A percentile compares a stretch with the other conserved stretches of the same genome.
Evolutionary conservation across 2,888 invertebrate species (phyloP).

Genomic region (Epicampocera succincta): DNA sequence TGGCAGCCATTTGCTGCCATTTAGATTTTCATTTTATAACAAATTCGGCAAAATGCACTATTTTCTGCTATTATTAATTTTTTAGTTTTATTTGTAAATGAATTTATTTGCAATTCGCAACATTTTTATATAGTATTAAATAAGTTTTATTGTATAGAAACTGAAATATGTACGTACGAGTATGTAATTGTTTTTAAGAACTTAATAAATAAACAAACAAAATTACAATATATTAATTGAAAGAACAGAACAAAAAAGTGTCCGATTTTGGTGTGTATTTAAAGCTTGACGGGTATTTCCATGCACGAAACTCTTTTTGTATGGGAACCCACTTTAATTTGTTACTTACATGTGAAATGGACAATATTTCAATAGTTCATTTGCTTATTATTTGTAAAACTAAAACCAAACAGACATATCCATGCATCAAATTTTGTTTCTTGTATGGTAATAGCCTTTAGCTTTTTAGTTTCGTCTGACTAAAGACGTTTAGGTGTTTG

Average conservation of each 20-base stretch:
- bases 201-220: constrained; percentile 30
- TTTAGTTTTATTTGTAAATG: constrained; percentile 56
- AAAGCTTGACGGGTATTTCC: too few species aligned
- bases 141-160: constrained; percentile 54
- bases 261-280: neutral
- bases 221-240: constrained; percentile 6
- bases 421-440: too few species aligned
- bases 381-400: too few species aligned
- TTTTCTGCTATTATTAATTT: neutral
- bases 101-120: constrained; percentile 46
- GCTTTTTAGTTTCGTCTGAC: too few species aligned
- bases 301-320: too few species aligned
- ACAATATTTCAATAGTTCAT: too few species aligned
- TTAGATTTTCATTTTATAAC: constrained; percentile 7
- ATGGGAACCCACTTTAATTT: too few species aligned
- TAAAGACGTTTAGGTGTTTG: too few species aligned
- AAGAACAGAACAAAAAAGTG: too few species aligned
- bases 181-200: constrained; percentile 26
- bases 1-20: neutral
- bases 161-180: constrained; percentile 33
- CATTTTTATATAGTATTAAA: constrained; percentile 11
- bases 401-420: too few species aligned
- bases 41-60: neutral
- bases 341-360: too few species aligned
- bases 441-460: too few species aligned